Conservation (phyloP, 64 coral and sea anemone species). For the Dendrophyllia cribrosa region DNA sequence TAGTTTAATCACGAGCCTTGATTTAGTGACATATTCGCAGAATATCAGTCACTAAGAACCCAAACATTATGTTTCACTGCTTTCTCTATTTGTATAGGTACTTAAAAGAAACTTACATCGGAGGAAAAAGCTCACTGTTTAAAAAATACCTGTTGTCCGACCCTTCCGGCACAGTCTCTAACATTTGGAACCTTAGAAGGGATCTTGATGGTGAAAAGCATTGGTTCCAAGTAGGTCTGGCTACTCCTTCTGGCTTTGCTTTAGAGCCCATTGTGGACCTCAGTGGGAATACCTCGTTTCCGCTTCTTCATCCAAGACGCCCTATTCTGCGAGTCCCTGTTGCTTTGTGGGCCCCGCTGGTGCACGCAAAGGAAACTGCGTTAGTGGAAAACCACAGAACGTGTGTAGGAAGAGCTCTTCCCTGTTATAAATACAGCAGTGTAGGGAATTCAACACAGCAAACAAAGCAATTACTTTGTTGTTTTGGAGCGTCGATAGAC, state of each 20-base stretch:
- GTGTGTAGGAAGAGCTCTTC: neutral
- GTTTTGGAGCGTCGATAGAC: constrained; percentile 62
- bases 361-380: constrained; percentile 2
- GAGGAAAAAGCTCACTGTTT: constrained; percentile 5
- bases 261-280: constrained; percentile 30
- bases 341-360: constrained; percentile 22
- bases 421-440: neutral
- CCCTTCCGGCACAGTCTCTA: neutral
- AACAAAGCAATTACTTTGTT: constrained; percentile 35
- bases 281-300: neutral
- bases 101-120: neutral
- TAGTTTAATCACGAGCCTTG: too few species aligned
- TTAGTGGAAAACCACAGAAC: neutral
- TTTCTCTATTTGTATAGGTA: neutral
- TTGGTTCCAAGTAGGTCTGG: constrained; percentile 38
- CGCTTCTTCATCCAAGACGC: neutral
- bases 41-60: too few species aligned
- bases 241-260: constrained; percentile 44
- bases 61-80: neutral
- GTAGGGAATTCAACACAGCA: neutral
- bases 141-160: neutral
- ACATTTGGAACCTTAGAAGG: constrained; percentile 20
- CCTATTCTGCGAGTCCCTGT: constrained; percentile 59
- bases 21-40: too few species aligned
- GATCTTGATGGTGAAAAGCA: constrained; percentile 37